A percentile compares a stretch with the other conserved stretches of the same genome.
phyloP scores from a whole-genome alignment of 2,888 invertebrate species.

The Eupeodes latifasciatus region DNA sequence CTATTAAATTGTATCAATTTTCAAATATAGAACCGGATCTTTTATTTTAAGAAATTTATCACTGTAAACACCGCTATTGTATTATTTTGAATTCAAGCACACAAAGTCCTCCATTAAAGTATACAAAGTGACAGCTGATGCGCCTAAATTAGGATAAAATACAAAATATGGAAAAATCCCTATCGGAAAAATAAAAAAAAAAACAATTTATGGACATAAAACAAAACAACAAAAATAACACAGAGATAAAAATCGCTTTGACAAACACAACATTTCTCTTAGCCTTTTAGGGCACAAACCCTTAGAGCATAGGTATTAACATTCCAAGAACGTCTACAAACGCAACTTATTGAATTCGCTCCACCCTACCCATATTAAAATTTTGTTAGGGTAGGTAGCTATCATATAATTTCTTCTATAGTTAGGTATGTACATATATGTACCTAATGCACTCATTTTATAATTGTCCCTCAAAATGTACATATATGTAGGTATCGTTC shows the following conservation, averaged over 20 bases:
- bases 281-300: background rate
- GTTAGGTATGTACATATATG: too few species aligned
- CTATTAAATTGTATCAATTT: too few species aligned
- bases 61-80: background rate
- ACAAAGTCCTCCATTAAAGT: background rate
- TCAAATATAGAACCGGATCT: too few species aligned
- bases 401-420: too few species aligned
- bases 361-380: background rate
- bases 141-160: conserved; percentile 37
- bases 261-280: background rate
- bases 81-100: conserved; percentile 37
- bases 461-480: background rate
- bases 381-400: too few species aligned
- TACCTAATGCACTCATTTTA: too few species aligned
- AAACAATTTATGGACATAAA: background rate
- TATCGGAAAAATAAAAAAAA: background rate
- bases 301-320: background rate
- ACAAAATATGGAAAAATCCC: background rate
- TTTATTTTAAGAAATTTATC: too few species aligned
- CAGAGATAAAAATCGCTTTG: background rate
- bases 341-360: background rate
- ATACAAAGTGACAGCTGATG: conserved; percentile 58
- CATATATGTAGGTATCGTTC: background rate
- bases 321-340: background rate
- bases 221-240: too few species aligned